Evolutionary conservation across 2,888 invertebrate species (phyloP).

Genomic region (Dryomyza anilis): DNA sequence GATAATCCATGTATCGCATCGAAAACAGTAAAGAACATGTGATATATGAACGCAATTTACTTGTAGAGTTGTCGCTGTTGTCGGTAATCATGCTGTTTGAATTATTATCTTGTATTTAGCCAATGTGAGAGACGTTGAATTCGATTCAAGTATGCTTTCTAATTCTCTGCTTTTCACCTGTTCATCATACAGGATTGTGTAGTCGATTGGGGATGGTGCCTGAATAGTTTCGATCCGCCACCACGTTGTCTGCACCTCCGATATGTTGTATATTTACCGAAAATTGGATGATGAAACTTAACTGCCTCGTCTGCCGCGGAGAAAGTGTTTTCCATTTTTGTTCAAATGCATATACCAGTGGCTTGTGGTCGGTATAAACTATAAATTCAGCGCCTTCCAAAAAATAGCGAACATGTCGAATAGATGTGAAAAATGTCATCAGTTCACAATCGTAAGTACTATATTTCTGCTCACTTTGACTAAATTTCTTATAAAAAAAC

Average conservation of each 20-base stretch:
- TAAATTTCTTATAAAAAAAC: slow-evolving; percentile 47
- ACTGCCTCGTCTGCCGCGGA: too few relatives aligned
- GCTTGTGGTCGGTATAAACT: too few relatives aligned
- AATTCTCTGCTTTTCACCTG: slow-evolving; percentile 12
- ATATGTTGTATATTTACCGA: too few relatives aligned
- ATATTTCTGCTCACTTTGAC: slow-evolving; percentile 43
- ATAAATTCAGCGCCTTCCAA: too few relatives aligned
- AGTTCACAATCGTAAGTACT: slow-evolving; percentile 12
- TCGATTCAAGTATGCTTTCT: background rate
- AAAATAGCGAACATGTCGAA: too few relatives aligned
- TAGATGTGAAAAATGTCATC: too few relatives aligned
- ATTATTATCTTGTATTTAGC: background rate
- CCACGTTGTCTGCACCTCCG: slow-evolving; percentile 32
- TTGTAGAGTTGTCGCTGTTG: slow-evolving; percentile 17
- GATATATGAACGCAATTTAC: too few relatives aligned
- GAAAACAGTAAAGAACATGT: too few relatives aligned
- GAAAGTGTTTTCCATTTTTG: too few relatives aligned
- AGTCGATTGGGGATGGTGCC: slow-evolving; percentile 18
- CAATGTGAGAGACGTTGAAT: slow-evolving; percentile 1
- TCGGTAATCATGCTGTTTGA: background rate
- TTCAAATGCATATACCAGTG: too few relatives aligned
- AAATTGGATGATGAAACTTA: too few relatives aligned
- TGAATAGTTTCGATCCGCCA: slow-evolving; percentile 22
- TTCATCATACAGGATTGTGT: background rate
- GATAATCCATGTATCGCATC: too few relatives aligned